phyloP scores from a whole-genome alignment of 2,113 vertebrate species.

The Pleuronectes platessa region DNA sequence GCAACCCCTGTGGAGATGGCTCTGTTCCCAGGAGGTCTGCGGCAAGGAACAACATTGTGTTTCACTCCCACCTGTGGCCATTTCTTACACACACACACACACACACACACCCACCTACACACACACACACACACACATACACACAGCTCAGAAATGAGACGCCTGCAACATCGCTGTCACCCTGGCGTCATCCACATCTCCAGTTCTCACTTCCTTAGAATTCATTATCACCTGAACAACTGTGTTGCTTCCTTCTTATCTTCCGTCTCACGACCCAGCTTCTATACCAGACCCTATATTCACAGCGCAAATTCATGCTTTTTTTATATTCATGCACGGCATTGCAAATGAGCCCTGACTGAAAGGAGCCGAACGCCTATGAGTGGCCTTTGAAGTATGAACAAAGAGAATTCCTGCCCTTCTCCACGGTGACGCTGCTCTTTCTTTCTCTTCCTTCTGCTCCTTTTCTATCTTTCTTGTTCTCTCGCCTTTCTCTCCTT shows the following conservation, averaged over 20 bases:
- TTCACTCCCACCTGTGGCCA: constrained; percentile 36
- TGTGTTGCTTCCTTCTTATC: constrained; percentile 26
- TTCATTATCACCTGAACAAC: constrained; percentile 46
- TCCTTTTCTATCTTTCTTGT: neutral
- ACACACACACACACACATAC: constrained; percentile 1
- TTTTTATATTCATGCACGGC: constrained; percentile 60
- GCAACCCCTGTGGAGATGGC: constrained; percentile 43
- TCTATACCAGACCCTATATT: neutral
- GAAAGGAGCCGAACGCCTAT: constrained; percentile 50
- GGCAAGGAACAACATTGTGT: constrained; percentile 24
- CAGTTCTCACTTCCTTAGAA: constrained; percentile 31
- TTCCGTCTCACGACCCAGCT: constrained; percentile 11
- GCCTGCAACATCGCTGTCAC: neutral
- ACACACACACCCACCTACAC: neutral
- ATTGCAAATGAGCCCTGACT: constrained; percentile 59
- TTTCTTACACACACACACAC: neutral
- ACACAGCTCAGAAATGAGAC: constrained; percentile 11
- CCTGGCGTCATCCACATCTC: constrained; percentile 18
- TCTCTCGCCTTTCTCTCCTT: constrained; percentile 15
- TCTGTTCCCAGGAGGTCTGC: constrained; percentile 41
- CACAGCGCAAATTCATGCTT: constrained; percentile 50
- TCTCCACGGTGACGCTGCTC: constrained; percentile 35
- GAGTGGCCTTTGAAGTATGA: constrained; percentile 73
- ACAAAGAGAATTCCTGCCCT: constrained; percentile 74
- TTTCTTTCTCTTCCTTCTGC: constrained; percentile 16